Base-by-base conservation (phyloP, 2,888 invertebrate species). In the Cerastis rubricosa region DNA sequence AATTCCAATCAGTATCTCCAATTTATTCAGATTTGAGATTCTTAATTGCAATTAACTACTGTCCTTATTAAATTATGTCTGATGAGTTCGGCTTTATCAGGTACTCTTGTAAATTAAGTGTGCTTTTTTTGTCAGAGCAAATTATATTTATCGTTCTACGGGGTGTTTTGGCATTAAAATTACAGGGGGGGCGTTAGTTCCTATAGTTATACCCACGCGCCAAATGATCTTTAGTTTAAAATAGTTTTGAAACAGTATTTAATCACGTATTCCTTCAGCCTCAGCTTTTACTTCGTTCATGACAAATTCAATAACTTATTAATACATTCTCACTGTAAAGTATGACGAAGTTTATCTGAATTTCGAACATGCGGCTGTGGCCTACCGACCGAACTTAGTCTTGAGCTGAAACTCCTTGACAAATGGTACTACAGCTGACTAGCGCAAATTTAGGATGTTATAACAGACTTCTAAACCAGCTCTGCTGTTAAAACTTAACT, bases 391-490 rank as follows among this genome's bases (percentile, higher is more conserved):
- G n/a, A 78, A 82, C 67, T 81, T 69, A 73, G 49, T 59, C 51
- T 59, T 45, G 19, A 40, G 40, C n/a, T 54, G 47, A 45, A 82
- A 40, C 49, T 83, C 19, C 5, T 43, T 68, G 74, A 74, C 63
- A 82, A 76, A 76, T 54, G 61, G 19, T 71, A 74, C 68, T 68
- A 74, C 68, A 69, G 67, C 64, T 68, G 78, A 81, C 76, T 76
- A 19, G n/a, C 61, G 22, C 40, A 54, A 80, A 66, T 61, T 40
- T 54, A 63, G 22, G 6, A 51, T 51, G 40, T 51, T 66, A 71
- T 64, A 59, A 68, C 71, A 22, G 49, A 71, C 40, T 54, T 71
- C 35, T 71, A 64, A 35, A 51, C 51, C 35, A 40, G 43, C 19
- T 65, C 22, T 54, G 43, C 17, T 54, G 8, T 70, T 66, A 40